Conservation (phyloP, 2,797 vertebrate species). For the Anolis apletophallus region DNA sequence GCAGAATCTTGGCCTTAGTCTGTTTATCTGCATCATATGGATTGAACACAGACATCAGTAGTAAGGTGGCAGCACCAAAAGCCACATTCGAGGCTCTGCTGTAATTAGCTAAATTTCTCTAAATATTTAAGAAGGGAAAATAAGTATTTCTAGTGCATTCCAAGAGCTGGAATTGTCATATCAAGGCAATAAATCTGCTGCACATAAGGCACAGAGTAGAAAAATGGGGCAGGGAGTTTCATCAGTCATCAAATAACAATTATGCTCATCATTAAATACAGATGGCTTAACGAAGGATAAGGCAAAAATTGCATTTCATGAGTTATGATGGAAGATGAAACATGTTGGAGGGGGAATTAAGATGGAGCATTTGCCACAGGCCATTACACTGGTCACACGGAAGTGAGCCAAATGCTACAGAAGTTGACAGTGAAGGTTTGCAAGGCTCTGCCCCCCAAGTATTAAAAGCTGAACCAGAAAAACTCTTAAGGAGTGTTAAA, state of each 20-base stretch:
- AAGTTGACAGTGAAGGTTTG: constrained; percentile 9
- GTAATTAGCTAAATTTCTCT: constrained; percentile 72
- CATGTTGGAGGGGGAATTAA: constrained; percentile 31
- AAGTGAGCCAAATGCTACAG: constrained; percentile 17
- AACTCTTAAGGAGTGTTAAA: not conserved
- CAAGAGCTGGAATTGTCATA: constrained; percentile 70
- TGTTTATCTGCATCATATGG: not conserved
- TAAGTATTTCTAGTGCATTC: constrained; percentile 62
- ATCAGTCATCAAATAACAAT: constrained; percentile 62
- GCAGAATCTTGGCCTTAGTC: not conserved
- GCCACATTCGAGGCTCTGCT: constrained; percentile 65
- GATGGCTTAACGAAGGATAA: constrained; percentile 42
- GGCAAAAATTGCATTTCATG: constrained; percentile 32
- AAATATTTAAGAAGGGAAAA: constrained; percentile 71
- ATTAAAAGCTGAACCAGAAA: not conserved
- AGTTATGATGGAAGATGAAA: constrained; percentile 34
- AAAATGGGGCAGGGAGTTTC: constrained; percentile 40
- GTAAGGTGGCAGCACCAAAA: constrained; percentile 58
- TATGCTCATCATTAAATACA: constrained; percentile 51
- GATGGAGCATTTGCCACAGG: constrained; percentile 6
- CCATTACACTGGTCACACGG: constrained; percentile 33
- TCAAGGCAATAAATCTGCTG: constrained; percentile 48
- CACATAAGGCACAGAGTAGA: constrained; percentile 64
- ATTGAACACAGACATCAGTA: constrained; percentile 22
- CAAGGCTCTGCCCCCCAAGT: not conserved